Evolutionary conservation across 1,140 invertebrate species (phyloP), one percentile per base, ranked within the genome.

Genomic region (Drosophila repleta): DNA sequence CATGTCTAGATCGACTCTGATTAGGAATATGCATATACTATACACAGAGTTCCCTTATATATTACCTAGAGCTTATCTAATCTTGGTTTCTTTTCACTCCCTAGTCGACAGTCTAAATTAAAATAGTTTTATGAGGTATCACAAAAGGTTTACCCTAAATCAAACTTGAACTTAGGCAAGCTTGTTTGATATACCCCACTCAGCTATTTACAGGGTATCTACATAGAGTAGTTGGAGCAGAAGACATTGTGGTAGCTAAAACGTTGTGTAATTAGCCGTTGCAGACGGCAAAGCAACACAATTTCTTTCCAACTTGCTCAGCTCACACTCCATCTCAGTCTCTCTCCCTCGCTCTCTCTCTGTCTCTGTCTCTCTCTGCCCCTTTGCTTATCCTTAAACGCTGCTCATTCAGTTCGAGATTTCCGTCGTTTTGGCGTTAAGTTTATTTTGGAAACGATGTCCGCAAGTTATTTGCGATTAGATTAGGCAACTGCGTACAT

Each of bases 401-500:
- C 26, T 26, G 24, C 21, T 26, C 53, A 17, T 57, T 37, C 17
- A 53, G 17, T 20, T 21, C 8, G 13, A 21, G 2, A 53, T 39
- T 21, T 39, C 11, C 11, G 7, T 7, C 15, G 43, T 39, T 20
- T 3, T 37, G 18, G n/a, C 53, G 39, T 39, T 18, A 37, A 24
- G 8, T 49, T 63, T 20, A 48, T 46, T 56, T 56, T n/a, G 11
- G 21, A 39, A 29, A 68, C 37, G 2, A 24, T 56, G 6, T 18
- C 24, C 17, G 5, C n/a, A 32, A 67, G 49, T 11, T n/a, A 41
- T 49, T 49, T 21, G n/a, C 3, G 67, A 70, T 65, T 37, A 66
- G 62, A 71, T 71, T 57, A 55, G 29, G 13, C 15, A 32, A 15
- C 24, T 17, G 32, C 32, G 10, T 3, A 7, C 1, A 4, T 20